Evolutionary conservation across 2,113 vertebrate genomes (phyloP), one percentile per base, ranked within the genome.

Genomic region (Tychaedon coryphoeus): DNA sequence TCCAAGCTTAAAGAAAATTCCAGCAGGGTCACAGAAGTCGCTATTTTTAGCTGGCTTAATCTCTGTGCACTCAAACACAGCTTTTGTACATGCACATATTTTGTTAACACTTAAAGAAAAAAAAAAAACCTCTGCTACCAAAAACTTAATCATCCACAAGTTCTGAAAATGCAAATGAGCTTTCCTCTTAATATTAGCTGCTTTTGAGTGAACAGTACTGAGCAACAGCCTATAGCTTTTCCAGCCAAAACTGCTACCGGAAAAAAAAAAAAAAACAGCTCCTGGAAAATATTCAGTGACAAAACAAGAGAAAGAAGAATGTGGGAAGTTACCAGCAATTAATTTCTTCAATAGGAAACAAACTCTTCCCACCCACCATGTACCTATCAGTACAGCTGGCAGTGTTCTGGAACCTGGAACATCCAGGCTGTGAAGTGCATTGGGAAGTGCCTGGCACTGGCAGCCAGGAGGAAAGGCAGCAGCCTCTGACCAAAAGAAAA

Each of bases 31-130:
- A 97, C 29, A 53, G 87, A 93, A 96, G 92, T 91, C 57, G 62
- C 96, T 98, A 98, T 98, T 98, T 98, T 98, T 97, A 98, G 95
- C 87, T 86, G 64, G 17, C 88, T 92, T 96, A 95, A 97, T 96
- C 95, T 95, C 82, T 64, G 29, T 25, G 77, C 90, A 92, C 92
- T 93, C 84, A 80, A 96, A 96, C 72, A 81, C 93, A 90, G 96
- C 96, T 97, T 92, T 90, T 92, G 83, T 84, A 79, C 64, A 64
- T 48, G 72, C 71, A 90, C 88, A 48, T 69, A 88, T 96, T 95
- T 83, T 92, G 75, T 91, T 83, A 92, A 85, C 71, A 85, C 53
- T 92, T 87, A 61, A 62, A 62, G 40, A 74, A 66, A 51, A 26
- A 72, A 60, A 75, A 34, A 77, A 45, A 72, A 67, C 3, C 28